phyloP scores from a whole-genome alignment of 2,888 invertebrate genomes.

The Tuberolachnus salignus region DNA sequence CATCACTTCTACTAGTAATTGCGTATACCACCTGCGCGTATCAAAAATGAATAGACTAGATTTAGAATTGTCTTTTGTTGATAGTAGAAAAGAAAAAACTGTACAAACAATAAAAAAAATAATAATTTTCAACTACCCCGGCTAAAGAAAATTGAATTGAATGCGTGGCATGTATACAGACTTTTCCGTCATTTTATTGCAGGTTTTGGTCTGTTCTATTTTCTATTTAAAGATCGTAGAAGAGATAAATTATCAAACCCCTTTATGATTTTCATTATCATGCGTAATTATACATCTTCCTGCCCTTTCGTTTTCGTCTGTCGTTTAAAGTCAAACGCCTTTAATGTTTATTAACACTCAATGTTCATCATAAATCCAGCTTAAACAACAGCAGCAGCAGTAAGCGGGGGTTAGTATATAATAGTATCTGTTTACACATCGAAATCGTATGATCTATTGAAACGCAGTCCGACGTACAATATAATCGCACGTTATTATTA shows the following conservation, averaged over 20 bases:
- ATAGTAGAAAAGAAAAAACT: background rate
- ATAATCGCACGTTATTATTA: background rate
- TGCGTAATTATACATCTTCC: background rate
- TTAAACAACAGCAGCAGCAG: conserved; percentile 1
- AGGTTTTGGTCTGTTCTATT: background rate
- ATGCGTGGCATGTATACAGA: background rate
- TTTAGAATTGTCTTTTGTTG: conserved; percentile 7
- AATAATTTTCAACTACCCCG: background rate
- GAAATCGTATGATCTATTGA: conserved; percentile 25
- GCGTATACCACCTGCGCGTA: background rate
- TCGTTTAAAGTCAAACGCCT: conserved; percentile 8
- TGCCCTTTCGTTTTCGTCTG: background rate
- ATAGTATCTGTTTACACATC: conserved; percentile 3
- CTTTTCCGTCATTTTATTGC: background rate
- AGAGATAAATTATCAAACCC: no score
- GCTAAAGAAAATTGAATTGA: background rate
- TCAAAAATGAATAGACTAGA: conserved; percentile 2
- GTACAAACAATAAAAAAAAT: conserved; percentile 2
- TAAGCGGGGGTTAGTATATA: background rate
- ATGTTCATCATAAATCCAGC: background rate
- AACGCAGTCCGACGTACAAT: background rate
- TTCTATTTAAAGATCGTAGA: no score
- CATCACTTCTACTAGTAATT: conserved; percentile 6
- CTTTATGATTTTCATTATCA: conserved; percentile 10
- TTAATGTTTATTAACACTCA: background rate